These are phyloP conservation scores for Smutsia temminckii DNA, from an alignment of 2,797 vertebrate species.

Conservation along the genomic window DNA sequence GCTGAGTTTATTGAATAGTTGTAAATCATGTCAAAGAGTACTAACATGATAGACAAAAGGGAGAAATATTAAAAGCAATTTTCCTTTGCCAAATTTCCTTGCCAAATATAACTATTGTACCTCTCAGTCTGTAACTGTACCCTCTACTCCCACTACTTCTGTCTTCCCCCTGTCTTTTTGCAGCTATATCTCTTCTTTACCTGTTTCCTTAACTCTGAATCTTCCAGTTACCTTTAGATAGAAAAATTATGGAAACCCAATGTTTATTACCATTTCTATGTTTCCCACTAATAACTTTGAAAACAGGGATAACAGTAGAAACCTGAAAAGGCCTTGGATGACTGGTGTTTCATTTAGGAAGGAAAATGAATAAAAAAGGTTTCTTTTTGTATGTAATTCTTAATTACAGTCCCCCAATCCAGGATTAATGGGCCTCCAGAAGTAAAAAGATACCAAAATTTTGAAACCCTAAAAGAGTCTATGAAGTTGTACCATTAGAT, in stretches of 20 bases:
- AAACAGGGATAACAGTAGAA: background rate
- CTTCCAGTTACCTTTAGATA: background rate
- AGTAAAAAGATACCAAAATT: background rate
- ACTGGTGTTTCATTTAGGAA: background rate
- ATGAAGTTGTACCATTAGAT: background rate
- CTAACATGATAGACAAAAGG: background rate
- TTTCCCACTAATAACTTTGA: background rate
- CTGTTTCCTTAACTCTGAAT: background rate
- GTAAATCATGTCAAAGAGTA: background rate
- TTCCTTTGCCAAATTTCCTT: background rate
- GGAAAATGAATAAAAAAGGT: background rate
- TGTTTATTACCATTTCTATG: background rate
- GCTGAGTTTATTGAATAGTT: background rate
- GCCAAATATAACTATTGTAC: background rate
- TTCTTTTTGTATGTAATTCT: background rate
- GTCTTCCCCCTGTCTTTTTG: background rate
- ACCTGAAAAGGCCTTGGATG: background rate
- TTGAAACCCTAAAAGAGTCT: background rate
- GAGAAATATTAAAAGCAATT: background rate
- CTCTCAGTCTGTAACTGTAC: background rate
- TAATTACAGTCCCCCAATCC: background rate
- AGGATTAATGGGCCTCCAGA: background rate
- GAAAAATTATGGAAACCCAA: background rate
- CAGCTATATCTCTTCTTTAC: background rate
- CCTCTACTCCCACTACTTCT: background rate